A percentile compares a stretch with the other conserved stretches of the same genome.
Conservation (phyloP, 1,140 invertebrate species). For the Listronotus bonariensis region DNA sequence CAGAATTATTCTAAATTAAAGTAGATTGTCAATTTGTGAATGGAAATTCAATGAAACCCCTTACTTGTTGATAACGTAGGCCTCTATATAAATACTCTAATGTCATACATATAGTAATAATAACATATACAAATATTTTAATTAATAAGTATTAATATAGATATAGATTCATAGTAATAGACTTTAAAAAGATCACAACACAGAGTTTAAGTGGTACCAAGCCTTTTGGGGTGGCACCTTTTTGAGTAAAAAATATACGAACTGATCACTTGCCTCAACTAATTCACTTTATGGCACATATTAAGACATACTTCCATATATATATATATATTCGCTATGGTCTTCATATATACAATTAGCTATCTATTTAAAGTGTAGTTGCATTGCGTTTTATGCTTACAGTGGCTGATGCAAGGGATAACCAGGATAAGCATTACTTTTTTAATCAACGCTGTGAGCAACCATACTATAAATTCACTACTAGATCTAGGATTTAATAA, state of each 20-base stretch:
- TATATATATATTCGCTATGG: constrained; percentile 13
- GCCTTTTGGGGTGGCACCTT: constrained; percentile 38
- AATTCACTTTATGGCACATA: constrained; percentile 42
- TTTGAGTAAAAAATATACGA: constrained; percentile 46
- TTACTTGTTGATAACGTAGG: constrained; percentile 38
- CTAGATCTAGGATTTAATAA: background rate
- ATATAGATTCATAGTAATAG: constrained; percentile 58
- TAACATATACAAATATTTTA: constrained; percentile 57
- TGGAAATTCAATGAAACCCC: constrained; percentile 37
- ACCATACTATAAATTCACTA: background rate
- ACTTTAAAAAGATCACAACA: constrained; percentile 59
- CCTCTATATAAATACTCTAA: constrained; percentile 43
- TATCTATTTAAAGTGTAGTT: constrained; percentile 1
- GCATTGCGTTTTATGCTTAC: background rate
- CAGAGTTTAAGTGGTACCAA: constrained; percentile 53
- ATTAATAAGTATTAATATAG: constrained; percentile 56
- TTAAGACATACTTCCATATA: constrained; percentile 34
- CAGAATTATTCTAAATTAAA: constrained; percentile 42
- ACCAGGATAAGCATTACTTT: background rate
- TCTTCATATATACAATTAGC: constrained; percentile 8
- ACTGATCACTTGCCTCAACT: constrained; percentile 29
- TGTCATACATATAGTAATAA: constrained; percentile 50
- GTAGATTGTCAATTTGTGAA: constrained; percentile 53
- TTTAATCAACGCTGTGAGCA: background rate
- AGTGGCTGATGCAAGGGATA: background rate